phyloP scores from a whole-genome alignment of 2,797 vertebrate species.

The Cryptoprocta ferox region DNA sequence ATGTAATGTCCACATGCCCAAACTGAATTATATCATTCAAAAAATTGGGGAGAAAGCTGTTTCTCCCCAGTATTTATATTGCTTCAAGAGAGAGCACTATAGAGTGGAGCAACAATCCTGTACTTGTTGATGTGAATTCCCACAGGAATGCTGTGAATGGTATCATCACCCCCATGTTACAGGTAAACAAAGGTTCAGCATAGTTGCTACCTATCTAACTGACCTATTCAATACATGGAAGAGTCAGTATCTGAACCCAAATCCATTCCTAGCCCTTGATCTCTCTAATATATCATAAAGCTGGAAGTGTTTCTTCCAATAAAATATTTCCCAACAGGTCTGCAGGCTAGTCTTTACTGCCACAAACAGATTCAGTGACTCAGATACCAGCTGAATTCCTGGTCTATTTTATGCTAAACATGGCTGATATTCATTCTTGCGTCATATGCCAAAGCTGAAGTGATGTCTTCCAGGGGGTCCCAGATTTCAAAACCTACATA shows the following conservation, averaged over 20 bases:
- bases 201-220: not conserved
- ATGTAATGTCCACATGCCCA: not conserved
- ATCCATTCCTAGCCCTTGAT: not conserved
- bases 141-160: not conserved
- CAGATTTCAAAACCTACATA: constrained; percentile 15
- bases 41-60: not conserved
- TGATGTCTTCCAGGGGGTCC: not conserved
- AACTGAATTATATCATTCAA: not conserved
- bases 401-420: not conserved
- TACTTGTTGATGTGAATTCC: not conserved
- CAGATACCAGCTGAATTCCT: not conserved
- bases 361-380: not conserved
- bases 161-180: not conserved
- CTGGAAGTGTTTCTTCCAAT: not conserved
- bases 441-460: not conserved
- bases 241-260: not conserved
- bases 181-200: not conserved
- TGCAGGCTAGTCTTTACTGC: not conserved
- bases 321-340: not conserved
- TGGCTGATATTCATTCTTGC: not conserved
- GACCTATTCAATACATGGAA: not conserved
- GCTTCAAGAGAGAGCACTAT: not conserved
- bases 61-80: not conserved
- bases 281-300: not conserved
- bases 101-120: not conserved